phyloP scores from a whole-genome alignment of 2,797 vertebrate species.

The Danio tinwini region DNA sequence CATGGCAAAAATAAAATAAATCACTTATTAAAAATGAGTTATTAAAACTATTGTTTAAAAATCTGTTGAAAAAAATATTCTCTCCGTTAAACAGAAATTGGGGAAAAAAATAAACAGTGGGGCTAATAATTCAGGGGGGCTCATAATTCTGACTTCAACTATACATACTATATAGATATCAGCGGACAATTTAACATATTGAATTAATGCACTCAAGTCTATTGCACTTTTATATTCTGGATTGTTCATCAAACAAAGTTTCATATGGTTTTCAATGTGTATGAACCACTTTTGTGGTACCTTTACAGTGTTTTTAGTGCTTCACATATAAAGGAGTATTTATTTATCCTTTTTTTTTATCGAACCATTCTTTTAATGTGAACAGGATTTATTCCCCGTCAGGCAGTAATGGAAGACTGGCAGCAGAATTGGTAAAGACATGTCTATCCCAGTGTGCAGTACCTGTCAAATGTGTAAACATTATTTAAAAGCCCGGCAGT shows the following conservation, averaged over 20 bases:
- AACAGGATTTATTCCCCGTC: background rate
- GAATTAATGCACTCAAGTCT: background rate
- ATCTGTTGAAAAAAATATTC: too few species aligned
- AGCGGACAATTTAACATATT: background rate
- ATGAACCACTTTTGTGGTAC: background rate
- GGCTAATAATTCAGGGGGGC: too few species aligned
- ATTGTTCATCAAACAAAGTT: background rate
- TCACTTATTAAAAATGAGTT: too few species aligned
- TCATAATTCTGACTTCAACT: too few species aligned
- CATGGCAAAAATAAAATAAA: too few species aligned
- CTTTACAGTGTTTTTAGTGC: background rate
- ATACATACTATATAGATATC: too few species aligned
- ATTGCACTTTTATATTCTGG: background rate
- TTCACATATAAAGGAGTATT: background rate
- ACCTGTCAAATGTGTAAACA: conserved; percentile 18
- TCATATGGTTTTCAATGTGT: background rate
- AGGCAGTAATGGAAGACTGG: background rate
- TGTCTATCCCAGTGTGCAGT: background rate
- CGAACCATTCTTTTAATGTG: background rate
- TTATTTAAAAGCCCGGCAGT: conserved; percentile 33
- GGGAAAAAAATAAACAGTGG: too few species aligned
- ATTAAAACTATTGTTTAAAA: too few species aligned
- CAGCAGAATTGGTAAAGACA: background rate
- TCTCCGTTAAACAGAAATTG: too few species aligned
- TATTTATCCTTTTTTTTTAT: background rate